A percentile compares a stretch with the other conserved stretches of the same genome.
Conservation (phyloP, 2,113 vertebrate genomes). For the Lepisosteus osseus region DNA sequence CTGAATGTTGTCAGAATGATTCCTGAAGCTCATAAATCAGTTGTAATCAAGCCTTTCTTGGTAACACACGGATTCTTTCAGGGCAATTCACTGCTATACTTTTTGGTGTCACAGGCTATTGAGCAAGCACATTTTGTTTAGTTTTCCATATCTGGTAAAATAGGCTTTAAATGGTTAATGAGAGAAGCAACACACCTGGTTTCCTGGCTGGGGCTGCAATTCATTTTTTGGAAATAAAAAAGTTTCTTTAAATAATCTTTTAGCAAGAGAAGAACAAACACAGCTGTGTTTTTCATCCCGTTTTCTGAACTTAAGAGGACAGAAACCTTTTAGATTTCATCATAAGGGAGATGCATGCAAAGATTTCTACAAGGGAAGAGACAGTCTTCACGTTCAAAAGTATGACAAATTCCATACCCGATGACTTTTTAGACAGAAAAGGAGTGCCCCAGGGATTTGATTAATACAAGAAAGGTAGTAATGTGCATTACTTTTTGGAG, state of each 20-base stretch:
- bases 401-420: slow-evolving; percentile 23
- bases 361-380: slow-evolving; percentile 8
- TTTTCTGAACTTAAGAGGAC: not conserved
- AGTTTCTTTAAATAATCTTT: slow-evolving; percentile 15
- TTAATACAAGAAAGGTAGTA: slow-evolving; percentile 23
- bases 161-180: not conserved
- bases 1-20: slow-evolving; percentile 56
- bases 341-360: slow-evolving; percentile 11
- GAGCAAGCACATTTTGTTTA: not conserved
- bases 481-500: slow-evolving; percentile 13
- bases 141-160: slow-evolving; percentile 3
- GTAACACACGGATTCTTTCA: slow-evolving; percentile 19
- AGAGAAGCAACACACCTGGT: not conserved
- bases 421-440: slow-evolving; percentile 24
- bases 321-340: not conserved
- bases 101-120: not conserved
- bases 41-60: not conserved
- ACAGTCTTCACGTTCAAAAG: slow-evolving; percentile 15
- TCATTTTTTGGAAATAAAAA: not conserved
- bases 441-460: slow-evolving; percentile 29
- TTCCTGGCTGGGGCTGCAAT: slow-evolving; percentile 1
- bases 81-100: slow-evolving; percentile 31
- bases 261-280: slow-evolving; percentile 3
- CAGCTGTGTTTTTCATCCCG: slow-evolving; percentile 7
- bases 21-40: slow-evolving; percentile 28